Conservation (phyloP, 2,888 invertebrate species). For the Ormyrus nitidulus region DNA sequence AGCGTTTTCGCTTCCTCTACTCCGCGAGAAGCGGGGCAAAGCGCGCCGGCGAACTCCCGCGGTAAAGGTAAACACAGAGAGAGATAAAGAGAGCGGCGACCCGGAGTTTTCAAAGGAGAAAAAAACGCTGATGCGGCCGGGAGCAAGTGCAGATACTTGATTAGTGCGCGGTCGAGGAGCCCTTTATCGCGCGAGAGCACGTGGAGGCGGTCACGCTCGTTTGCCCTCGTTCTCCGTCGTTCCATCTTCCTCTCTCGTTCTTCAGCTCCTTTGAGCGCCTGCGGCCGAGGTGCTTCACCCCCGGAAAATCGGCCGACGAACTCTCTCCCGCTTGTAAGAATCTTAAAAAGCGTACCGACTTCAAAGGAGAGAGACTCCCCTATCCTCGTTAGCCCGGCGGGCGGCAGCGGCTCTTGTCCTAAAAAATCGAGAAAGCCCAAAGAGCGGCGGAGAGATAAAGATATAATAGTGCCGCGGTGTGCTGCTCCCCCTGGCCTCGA, state of each 20-base stretch:
- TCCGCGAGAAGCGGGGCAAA: too few species aligned
- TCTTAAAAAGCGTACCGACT: background rate
- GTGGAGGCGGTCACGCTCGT: background rate
- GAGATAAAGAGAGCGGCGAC: too few species aligned
- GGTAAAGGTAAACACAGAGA: too few species aligned
- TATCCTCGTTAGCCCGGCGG: conserved; percentile 5
- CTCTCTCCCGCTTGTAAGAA: background rate
- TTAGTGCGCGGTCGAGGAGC: background rate
- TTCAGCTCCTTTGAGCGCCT: background rate
- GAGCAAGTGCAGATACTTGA: too few species aligned
- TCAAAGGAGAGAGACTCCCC: background rate
- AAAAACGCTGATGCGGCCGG: background rate
- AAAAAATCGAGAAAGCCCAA: background rate
- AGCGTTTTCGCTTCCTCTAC: too few species aligned
- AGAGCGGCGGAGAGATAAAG: background rate
- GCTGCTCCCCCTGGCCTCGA: background rate
- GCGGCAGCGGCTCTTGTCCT: background rate
- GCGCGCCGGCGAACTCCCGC: too few species aligned
- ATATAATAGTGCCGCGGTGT: background rate
- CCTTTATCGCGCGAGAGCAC: background rate
- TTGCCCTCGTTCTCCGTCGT: background rate
- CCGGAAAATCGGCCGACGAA: conserved; percentile 27
- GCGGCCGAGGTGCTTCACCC: conserved; percentile 18
- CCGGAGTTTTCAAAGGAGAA: background rate
- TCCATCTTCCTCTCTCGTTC: too few species aligned